A percentile compares a stretch with the other conserved stretches of the same genome.
Evolutionary conservation across 2,888 invertebrate species (phyloP).

Genomic region (Graphium colonna): DNA sequence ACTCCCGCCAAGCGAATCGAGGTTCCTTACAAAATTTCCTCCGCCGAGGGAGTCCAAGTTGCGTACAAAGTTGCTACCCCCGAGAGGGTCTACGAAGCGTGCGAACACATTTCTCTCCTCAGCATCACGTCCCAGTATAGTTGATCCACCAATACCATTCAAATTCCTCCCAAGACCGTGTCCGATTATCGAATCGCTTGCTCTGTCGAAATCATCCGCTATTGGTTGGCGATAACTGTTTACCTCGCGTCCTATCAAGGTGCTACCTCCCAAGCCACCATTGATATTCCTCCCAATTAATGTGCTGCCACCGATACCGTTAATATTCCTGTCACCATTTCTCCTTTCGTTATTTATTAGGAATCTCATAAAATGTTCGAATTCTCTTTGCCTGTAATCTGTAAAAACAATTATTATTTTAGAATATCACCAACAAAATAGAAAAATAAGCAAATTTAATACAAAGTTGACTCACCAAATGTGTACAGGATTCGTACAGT

Average conservation of each 20-base stretch:
- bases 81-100: slow-evolving; percentile 49
- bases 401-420: slow-evolving; percentile 44
- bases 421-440: background rate
- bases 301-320: slow-evolving; percentile 38
- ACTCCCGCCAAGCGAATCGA: slow-evolving; percentile 68
- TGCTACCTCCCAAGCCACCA: slow-evolving; percentile 38
- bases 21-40: slow-evolving; percentile 63
- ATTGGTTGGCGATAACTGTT: slow-evolving; percentile 25
- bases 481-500: slow-evolving; percentile 28
- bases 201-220: slow-evolving; percentile 35
- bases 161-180: slow-evolving; percentile 31
- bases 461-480: slow-evolving; percentile 29
- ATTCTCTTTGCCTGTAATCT: slow-evolving; percentile 55
- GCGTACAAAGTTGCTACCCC: slow-evolving; percentile 62
- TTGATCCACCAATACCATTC: slow-evolving; percentile 32
- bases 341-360: slow-evolving; percentile 49
- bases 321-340: slow-evolving; percentile 38
- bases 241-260: slow-evolving; percentile 42
- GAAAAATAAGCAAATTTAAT: slow-evolving; percentile 5
- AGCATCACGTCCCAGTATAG: slow-evolving; percentile 32
- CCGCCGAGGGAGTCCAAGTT: slow-evolving; percentile 65
- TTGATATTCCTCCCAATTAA: slow-evolving; percentile 43
- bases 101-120: slow-evolving; percentile 29
- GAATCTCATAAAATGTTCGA: slow-evolving; percentile 56
- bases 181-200: slow-evolving; percentile 44